Percentiles rank a stretch among this genome's conserved stretches.
These are phyloP conservation scores for Chelonus formosanus DNA, from an alignment of 2,888 invertebrate species.

Conservation along the genomic window DNA sequence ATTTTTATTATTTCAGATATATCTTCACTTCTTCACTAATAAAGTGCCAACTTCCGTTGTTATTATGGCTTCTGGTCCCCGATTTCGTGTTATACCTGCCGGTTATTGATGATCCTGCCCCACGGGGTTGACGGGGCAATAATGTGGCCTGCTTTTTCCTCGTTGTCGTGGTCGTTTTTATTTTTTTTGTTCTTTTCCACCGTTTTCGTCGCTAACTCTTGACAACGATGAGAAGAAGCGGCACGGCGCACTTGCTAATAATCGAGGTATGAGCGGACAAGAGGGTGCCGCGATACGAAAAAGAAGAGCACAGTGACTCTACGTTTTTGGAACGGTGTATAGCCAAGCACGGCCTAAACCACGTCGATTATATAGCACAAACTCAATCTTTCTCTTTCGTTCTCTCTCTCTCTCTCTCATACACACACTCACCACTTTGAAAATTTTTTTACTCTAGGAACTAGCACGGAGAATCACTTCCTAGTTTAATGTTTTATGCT, in stretches of 20 bases:
- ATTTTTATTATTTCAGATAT: neutral
- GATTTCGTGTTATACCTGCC: conserved; percentile 4
- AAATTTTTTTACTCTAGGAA: conserved; percentile 19
- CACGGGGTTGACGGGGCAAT: conserved; percentile 28
- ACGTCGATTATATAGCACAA: conserved; percentile 35
- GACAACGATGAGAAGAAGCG: conserved; percentile 20
- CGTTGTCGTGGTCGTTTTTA: conserved; percentile 15
- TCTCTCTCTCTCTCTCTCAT: neutral
- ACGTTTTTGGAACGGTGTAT: conserved; percentile 59
- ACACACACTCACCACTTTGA: conserved; percentile 10
- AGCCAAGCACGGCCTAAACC: conserved; percentile 32
- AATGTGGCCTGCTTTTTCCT: conserved; percentile 23
- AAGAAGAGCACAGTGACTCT: conserved; percentile 29
- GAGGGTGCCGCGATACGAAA: conserved; percentile 24
- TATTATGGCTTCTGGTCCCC: neutral
- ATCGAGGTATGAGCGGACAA: conserved; percentile 9
- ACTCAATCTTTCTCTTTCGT: conserved; percentile 7
- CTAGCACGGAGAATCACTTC: conserved; percentile 12
- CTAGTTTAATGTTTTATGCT: neutral
- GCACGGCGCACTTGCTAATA: conserved; percentile 23
- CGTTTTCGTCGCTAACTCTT: conserved; percentile 2
- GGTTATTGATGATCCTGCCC: conserved; percentile 20
- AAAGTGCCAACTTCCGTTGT: neutral
- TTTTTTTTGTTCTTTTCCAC: conserved; percentile 1
- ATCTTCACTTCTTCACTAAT: too few species aligned